A percentile compares a stretch with the other conserved stretches of the same genome.
phyloP scores from a whole-genome alignment of 2,888 invertebrate genomes.

The Mythimna ferrago region DNA sequence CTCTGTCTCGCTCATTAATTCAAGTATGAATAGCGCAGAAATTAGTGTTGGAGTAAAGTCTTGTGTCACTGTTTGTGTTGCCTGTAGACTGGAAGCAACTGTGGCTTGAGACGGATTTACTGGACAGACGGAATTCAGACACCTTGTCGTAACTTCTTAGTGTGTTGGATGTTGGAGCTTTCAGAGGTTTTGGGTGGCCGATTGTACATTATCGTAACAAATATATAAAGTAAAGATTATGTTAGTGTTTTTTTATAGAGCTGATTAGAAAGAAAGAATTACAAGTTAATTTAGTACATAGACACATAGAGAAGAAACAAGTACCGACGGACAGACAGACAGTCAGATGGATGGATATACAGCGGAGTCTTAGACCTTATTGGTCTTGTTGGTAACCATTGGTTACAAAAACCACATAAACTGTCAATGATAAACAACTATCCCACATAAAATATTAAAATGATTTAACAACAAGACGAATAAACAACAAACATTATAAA shows the following conservation, averaged over 20 bases:
- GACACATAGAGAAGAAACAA: no score
- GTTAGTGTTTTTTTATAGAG: background rate
- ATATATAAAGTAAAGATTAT: background rate
- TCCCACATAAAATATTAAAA: background rate
- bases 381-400: no score
- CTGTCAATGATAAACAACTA: background rate
- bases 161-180: background rate
- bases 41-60: conserved; percentile 47
- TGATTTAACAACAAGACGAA: background rate
- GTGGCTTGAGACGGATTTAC: conserved; percentile 49
- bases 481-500: conserved; percentile 15
- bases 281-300: no score
- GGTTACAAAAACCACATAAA: background rate
- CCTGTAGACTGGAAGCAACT: conserved; percentile 6
- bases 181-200: conserved; percentile 3
- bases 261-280: no score
- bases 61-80: conserved; percentile 38
- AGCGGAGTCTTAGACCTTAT: no score
- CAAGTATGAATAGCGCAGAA: conserved; percentile 57
- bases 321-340: no score
- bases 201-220: background rate
- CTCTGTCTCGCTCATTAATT: conserved; percentile 55
- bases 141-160: conserved; percentile 44
- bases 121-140: conserved; percentile 54
- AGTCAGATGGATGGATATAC: no score